phyloP scores from a whole-genome alignment of 2,888 invertebrate species.

The Drosophila algonquin region DNA sequence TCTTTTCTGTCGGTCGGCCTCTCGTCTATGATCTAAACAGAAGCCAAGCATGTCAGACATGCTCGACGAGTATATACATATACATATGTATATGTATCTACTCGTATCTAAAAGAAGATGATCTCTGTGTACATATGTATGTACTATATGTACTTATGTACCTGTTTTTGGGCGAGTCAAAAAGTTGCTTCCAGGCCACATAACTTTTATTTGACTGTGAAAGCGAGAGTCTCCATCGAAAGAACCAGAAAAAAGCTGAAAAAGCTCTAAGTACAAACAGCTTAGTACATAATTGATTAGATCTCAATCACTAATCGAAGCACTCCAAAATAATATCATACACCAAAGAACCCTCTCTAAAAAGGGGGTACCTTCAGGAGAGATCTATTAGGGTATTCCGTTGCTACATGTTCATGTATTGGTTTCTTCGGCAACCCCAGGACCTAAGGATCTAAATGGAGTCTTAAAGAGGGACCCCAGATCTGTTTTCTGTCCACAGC shows the following conservation, averaged over 20 bases:
- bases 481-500: no score
- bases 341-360: background rate
- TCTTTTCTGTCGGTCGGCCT: slow-evolving; percentile 49
- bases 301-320: background rate
- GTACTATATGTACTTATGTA: background rate
- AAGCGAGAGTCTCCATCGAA: slow-evolving; percentile 24
- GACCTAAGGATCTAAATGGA: background rate
- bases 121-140: background rate
- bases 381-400: no score
- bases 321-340: background rate
- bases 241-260: no score
- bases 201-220: slow-evolving; percentile 1
- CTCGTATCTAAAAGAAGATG: background rate
- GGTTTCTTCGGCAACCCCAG: background rate
- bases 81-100: background rate
- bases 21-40: slow-evolving; percentile 14
- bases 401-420: no score
- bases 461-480: no score
- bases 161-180: slow-evolving; percentile 27
- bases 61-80: background rate
- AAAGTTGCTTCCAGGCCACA: slow-evolving; percentile 2
- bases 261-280: no score
- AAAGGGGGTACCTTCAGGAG: no score
- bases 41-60: slow-evolving; percentile 41
- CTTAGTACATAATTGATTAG: background rate